These are phyloP conservation scores for Hemitrygon akajei DNA, from an alignment of 2,797 vertebrate species.

Conservation along the genomic window DNA sequence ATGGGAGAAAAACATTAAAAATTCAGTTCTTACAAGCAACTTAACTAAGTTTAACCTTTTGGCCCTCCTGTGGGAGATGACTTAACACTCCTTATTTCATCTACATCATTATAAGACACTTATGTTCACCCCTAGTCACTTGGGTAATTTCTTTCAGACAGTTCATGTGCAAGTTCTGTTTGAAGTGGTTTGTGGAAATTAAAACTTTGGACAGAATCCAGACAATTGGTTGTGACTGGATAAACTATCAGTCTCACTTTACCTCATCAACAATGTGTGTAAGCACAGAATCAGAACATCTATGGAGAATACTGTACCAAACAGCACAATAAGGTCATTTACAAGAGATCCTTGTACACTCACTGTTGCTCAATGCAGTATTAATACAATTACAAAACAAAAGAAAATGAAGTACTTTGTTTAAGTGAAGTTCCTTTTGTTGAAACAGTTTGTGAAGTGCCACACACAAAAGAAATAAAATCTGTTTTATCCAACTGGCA, in stretches of 20 bases:
- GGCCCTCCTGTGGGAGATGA: background rate
- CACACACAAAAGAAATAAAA: constrained; percentile 29
- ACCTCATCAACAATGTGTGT: background rate
- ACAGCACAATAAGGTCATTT: background rate
- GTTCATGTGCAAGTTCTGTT: background rate
- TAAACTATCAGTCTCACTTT: constrained; percentile 31
- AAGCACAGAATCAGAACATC: background rate
- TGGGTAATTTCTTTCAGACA: constrained; percentile 30
- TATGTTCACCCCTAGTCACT: constrained; percentile 33
- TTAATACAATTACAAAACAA: background rate
- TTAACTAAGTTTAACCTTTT: background rate
- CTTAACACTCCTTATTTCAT: constrained; percentile 19
- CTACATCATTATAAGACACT: constrained; percentile 23
- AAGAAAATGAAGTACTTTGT: background rate
- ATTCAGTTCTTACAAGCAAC: constrained; percentile 11
- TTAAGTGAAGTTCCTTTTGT: constrained; percentile 22
- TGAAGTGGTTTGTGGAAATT: constrained; percentile 32
- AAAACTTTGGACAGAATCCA: constrained; percentile 18
- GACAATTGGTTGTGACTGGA: constrained; percentile 31
- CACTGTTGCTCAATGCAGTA: background rate
- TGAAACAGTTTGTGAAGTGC: background rate
- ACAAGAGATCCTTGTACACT: background rate
- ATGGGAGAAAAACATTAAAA: constrained; percentile 10
- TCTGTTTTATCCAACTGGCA: constrained; percentile 32
- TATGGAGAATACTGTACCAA: background rate